Conservation (phyloP, 2,888 invertebrate genomes). For the Auanema freiburgensis region DNA sequence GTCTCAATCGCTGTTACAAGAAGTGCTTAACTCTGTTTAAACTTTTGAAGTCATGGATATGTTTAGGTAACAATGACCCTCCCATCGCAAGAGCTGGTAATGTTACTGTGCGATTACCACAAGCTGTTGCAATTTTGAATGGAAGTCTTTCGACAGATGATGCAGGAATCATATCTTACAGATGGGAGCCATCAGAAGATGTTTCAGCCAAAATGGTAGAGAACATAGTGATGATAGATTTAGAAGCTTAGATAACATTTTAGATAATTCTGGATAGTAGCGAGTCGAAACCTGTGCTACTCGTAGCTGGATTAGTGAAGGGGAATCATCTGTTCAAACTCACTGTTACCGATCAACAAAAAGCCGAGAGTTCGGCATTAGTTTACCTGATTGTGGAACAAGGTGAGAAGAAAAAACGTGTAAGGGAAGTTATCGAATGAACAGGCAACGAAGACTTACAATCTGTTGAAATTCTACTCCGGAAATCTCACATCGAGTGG, state of each 20-base stretch:
- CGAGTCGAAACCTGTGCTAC: slow-evolving; percentile 16
- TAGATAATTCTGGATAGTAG: slow-evolving; percentile 19
- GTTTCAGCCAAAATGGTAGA: slow-evolving; percentile 34
- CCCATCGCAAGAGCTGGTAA: slow-evolving; percentile 30
- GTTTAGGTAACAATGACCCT: slow-evolving; percentile 30
- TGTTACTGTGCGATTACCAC: slow-evolving; percentile 28
- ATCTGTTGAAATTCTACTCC: slow-evolving; percentile 30
- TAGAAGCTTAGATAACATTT: not conserved
- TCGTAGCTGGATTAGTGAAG: slow-evolving; percentile 29
- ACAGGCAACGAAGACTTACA: slow-evolving; percentile 29
- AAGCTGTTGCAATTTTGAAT: slow-evolving; percentile 25
- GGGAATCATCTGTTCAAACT: slow-evolving; percentile 28
- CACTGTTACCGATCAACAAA: slow-evolving; percentile 29
- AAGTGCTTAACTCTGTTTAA: slow-evolving; percentile 5
- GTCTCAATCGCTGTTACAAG: slow-evolving; percentile 21
- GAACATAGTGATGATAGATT: not conserved
- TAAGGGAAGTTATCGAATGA: not conserved
- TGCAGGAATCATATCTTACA: slow-evolving; percentile 31
- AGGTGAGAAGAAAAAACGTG: not conserved
- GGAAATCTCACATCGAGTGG: slow-evolving; percentile 10
- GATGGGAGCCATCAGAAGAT: slow-evolving; percentile 32
- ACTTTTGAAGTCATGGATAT: too few species aligned
- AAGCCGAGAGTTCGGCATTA: slow-evolving; percentile 19
- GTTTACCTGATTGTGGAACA: slow-evolving; percentile 21
- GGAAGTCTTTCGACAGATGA: slow-evolving; percentile 28